Evolutionary conservation across 2,888 invertebrate species (phyloP).

Genomic region (Noctua comes): DNA sequence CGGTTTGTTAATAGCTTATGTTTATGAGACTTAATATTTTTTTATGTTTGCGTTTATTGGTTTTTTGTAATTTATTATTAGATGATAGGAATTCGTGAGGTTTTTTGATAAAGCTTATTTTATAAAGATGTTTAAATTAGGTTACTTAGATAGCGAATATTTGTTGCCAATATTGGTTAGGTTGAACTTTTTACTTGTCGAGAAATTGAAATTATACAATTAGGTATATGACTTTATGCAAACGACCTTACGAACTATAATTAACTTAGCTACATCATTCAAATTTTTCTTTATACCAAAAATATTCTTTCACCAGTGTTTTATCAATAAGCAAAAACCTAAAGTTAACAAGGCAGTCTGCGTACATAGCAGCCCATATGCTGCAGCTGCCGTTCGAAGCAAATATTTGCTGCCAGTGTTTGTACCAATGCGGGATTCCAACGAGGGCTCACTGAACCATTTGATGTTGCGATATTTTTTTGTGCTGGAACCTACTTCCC

Average conservation of each 20-base stretch:
- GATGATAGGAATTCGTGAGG: neutral
- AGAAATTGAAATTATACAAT: neutral
- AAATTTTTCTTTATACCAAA: neutral
- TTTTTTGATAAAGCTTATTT: constrained; percentile 5
- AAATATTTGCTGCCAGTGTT: constrained; percentile 43
- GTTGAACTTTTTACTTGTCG: neutral
- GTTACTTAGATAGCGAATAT: neutral
- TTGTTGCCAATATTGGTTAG: neutral
- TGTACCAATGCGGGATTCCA: constrained; percentile 22
- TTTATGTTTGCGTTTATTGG: constrained; percentile 35
- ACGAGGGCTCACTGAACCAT: constrained; percentile 18
- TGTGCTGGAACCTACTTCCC: neutral
- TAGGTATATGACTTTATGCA: neutral
- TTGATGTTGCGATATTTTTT: neutral
- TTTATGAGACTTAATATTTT: constrained; percentile 42
- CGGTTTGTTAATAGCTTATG: constrained; percentile 65
- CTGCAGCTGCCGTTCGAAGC: neutral
- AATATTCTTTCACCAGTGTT: neutral
- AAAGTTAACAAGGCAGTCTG: neutral
- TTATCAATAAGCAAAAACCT: neutral
- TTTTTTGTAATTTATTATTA: constrained; percentile 35
- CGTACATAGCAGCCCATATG: neutral
- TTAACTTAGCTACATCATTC: neutral
- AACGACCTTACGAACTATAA: neutral
- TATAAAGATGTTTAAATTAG: constrained; percentile 7